Evolutionary conservation across 2,797 vertebrate genomes (phyloP).

Genomic region (Platalea minor): DNA sequence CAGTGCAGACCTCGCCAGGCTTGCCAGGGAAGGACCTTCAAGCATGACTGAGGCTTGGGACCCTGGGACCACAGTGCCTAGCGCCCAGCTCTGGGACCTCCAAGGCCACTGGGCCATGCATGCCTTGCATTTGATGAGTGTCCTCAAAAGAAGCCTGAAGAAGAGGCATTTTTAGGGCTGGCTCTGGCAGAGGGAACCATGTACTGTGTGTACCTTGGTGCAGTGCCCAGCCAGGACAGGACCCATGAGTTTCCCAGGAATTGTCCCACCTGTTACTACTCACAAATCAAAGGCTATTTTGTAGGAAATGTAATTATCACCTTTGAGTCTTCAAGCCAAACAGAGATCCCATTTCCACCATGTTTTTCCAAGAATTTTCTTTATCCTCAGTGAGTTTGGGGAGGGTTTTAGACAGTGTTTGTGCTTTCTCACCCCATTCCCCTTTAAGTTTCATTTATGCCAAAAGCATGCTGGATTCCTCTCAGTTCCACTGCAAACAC

Average conservation of each 20-base stretch:
- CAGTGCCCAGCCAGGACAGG: background rate
- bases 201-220: accelerated
- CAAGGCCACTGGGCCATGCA: background rate
- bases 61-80: accelerated
- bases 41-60: background rate
- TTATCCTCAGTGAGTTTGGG: background rate
- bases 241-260: background rate
- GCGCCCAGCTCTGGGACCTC: accelerated
- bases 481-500: background rate
- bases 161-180: background rate
- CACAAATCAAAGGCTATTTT: background rate
- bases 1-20: background rate
- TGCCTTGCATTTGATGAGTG: accelerated
- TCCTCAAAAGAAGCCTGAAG: background rate
- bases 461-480: background rate
- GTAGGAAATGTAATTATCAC: background rate
- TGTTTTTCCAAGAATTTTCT: background rate
- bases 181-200: background rate
- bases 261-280: background rate
- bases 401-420: background rate
- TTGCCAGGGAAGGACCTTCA: background rate
- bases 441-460: background rate
- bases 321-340: background rate
- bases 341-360: background rate
- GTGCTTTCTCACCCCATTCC: background rate